phyloP scores from a whole-genome alignment of 2,888 invertebrate species.

The Meteorus cinctellus region DNA sequence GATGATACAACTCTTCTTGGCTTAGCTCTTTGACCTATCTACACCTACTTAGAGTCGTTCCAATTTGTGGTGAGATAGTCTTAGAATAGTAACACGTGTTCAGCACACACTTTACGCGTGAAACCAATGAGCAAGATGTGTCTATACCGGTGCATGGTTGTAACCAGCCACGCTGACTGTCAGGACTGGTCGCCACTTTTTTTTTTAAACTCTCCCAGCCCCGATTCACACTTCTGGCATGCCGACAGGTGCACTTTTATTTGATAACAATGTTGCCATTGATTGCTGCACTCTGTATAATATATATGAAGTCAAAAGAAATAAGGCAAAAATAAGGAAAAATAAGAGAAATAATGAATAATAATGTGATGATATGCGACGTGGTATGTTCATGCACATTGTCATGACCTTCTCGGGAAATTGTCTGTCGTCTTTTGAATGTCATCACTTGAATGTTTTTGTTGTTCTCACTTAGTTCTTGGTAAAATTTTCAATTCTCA shows the following conservation, averaged over 20 bases:
- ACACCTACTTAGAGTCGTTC: conserved; percentile 32
- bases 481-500: background rate
- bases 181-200: background rate
- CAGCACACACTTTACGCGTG: conserved; percentile 52
- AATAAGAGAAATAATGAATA: background rate
- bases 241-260: background rate
- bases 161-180: conserved; percentile 31
- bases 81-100: conserved; percentile 54
- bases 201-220: background rate
- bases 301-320: background rate
- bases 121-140: conserved; percentile 48
- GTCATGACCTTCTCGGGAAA: background rate
- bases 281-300: background rate
- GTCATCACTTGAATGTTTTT: background rate
- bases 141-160: background rate
- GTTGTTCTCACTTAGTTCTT: background rate
- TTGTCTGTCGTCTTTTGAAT: background rate
- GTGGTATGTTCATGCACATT: background rate
- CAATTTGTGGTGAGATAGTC: conserved; percentile 32
- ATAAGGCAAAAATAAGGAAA: background rate
- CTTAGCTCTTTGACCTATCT: conserved; percentile 46
- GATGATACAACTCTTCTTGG: conserved; percentile 39
- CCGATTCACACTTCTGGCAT: conserved; percentile 17
- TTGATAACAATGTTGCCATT: background rate
- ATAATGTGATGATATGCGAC: background rate